phyloP scores from a whole-genome alignment of 2,888 invertebrate genomes.

The Hypomecis atomaria region DNA sequence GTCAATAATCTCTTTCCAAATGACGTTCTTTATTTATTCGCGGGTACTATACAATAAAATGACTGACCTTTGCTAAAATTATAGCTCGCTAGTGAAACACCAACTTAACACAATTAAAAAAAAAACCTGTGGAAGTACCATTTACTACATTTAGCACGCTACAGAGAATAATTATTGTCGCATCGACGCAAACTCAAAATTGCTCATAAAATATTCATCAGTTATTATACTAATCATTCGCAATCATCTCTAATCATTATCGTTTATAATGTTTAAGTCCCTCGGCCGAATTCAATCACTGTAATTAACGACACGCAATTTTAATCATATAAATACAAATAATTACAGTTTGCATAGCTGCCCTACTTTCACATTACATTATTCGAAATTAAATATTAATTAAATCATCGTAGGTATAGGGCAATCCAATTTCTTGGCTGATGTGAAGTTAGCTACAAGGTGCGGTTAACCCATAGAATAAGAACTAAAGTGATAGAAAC shows the following conservation, averaged over 20 bases:
- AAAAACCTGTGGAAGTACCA: neutral
- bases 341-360: neutral
- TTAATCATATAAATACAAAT: neutral
- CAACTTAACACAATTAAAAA: neutral
- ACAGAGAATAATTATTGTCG: neutral
- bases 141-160: conserved; percentile 4
- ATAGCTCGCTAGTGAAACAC: neutral
- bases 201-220: conserved; percentile 1
- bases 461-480: too few species aligned
- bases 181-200: neutral
- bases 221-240: neutral
- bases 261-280: conserved; percentile 8
- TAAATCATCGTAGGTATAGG: too few species aligned
- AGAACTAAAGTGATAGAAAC: too few species aligned
- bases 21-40: too few species aligned
- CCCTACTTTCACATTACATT: neutral
- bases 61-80: neutral
- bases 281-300: conserved; percentile 7
- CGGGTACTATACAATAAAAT: too few species aligned
- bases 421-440: too few species aligned
- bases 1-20: too few species aligned
- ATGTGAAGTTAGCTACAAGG: too few species aligned
- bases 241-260: conserved; percentile 6
- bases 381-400: neutral
- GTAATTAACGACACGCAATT: conserved; percentile 6